Conservation (phyloP, 2,888 invertebrate genomes). For the Capitulum mitella region DNA sequence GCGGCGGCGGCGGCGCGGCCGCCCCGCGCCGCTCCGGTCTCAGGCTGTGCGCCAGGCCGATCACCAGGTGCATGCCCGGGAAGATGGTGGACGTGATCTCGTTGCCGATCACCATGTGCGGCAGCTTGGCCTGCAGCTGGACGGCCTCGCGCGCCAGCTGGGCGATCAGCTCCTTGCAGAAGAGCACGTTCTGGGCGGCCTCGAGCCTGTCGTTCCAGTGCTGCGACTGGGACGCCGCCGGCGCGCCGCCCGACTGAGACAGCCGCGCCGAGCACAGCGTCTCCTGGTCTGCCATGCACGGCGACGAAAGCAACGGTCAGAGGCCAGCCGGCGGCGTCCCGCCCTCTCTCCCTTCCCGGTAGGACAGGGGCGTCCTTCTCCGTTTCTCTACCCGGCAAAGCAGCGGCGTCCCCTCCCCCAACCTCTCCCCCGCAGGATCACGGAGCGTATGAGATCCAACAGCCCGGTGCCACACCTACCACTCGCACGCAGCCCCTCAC, state of each 20-base stretch:
- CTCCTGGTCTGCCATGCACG: constrained; percentile 64
- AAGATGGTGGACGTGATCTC: constrained; percentile 91
- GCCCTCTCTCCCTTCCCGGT: too few species aligned
- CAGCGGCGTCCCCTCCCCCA: too few species aligned
- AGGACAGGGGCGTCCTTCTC: too few species aligned
- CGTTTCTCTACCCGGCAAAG: too few species aligned
- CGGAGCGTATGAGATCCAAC: too few species aligned
- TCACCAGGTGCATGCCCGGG: constrained; percentile 86
- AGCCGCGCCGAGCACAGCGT: constrained; percentile 60
- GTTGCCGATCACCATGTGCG: constrained; percentile 94
- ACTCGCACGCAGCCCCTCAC: too few species aligned
- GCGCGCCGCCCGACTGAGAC: constrained; percentile 50
- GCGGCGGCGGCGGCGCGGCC: constrained; percentile 43
- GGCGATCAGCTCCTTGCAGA: constrained; percentile 92
- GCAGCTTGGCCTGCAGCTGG: constrained; percentile 83
- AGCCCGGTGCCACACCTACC: too few species aligned
- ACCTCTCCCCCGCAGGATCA: too few species aligned
- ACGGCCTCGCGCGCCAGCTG: constrained; percentile 91
- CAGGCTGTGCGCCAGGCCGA: constrained; percentile 68
- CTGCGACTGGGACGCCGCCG: constrained; percentile 51
- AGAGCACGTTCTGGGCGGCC: constrained; percentile 91
- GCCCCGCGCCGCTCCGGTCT: constrained; percentile 17
- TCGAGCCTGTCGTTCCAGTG: constrained; percentile 96
- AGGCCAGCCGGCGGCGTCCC: too few species aligned
- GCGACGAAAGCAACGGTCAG: too few species aligned